A percentile compares a stretch with the other conserved stretches of the same genome.
Conservation (phyloP, 2,797 vertebrate genomes). For the Geotrypetes seraphini region DNA sequence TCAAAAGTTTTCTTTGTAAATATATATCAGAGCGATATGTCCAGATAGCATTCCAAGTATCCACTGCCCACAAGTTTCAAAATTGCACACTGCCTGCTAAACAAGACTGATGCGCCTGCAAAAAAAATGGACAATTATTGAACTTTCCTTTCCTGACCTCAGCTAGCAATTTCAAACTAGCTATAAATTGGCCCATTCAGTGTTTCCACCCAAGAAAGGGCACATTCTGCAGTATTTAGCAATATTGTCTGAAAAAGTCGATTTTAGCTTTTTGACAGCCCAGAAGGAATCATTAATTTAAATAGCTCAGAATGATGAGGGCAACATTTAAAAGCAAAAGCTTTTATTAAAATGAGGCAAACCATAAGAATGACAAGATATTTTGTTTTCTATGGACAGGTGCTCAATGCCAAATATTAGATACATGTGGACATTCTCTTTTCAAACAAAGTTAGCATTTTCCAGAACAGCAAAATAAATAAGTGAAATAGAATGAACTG, state of each 20-base stretch:
- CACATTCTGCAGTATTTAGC: conserved; percentile 36
- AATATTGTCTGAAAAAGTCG: conserved; percentile 41
- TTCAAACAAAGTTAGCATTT: conserved; percentile 6
- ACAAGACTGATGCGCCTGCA: conserved; percentile 12
- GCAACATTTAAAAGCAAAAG: background rate
- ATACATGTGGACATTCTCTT: conserved; percentile 4
- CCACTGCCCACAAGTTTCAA: background rate
- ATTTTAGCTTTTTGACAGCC: conserved; percentile 45
- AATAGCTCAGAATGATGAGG: too few relatives aligned
- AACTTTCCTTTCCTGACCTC: conserved; percentile 26
- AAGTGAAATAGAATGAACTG: conserved; percentile 7
- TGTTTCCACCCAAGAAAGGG: conserved; percentile 23
- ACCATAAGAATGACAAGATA: too few relatives aligned
- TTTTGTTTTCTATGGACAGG: conserved; percentile 8
- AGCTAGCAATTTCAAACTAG: conserved; percentile 24
- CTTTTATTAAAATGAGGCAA: too few relatives aligned
- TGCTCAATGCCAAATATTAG: background rate
- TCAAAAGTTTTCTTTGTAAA: too few relatives aligned
- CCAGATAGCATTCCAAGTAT: too few relatives aligned
- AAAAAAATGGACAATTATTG: conserved; percentile 21
- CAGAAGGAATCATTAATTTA: conserved; percentile 30
- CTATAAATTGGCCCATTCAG: conserved; percentile 33
- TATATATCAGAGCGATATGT: too few relatives aligned
- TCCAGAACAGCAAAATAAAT: conserved; percentile 1
- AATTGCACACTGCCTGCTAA: background rate